phyloP scores from a whole-genome alignment of 2,797 vertebrate species.

The Ispidina lecontei region DNA sequence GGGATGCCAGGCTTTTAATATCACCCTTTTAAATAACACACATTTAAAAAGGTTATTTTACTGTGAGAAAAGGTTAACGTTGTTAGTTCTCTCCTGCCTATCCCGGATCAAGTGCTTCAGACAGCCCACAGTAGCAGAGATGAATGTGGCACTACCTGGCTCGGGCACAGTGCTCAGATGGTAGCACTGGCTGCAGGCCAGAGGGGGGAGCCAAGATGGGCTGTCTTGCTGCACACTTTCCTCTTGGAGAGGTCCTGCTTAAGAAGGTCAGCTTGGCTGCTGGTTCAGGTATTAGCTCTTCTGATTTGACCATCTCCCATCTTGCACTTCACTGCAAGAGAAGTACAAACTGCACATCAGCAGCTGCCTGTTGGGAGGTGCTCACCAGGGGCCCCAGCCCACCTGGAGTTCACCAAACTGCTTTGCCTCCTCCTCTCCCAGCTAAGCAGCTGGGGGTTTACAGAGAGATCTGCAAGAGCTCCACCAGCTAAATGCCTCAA shows the following conservation, averaged over 20 bases:
- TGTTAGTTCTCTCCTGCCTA: conserved; percentile 29
- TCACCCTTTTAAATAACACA: conserved; percentile 49
- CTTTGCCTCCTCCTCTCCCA: background rate
- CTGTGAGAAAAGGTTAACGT: conserved; percentile 42
- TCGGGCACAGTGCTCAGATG: background rate
- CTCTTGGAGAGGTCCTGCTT: background rate
- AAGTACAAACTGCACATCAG: background rate
- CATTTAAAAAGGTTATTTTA: conserved; percentile 59
- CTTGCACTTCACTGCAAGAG: background rate
- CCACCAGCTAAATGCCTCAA: background rate
- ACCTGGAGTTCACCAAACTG: background rate
- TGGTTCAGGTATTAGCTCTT: background rate
- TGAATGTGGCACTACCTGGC: background rate
- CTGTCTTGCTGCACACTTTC: background rate
- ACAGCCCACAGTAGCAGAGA: background rate
- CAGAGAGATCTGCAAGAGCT: background rate
- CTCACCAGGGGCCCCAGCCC: background rate
- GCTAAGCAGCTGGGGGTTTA: background rate
- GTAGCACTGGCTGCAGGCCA: background rate
- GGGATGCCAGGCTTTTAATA: conserved; percentile 50
- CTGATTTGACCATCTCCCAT: background rate
- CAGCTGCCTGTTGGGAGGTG: background rate
- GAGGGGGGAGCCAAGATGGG: rapidly evolving
- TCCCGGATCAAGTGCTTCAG: background rate
- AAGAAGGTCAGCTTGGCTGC: background rate